Evolutionary conservation across 1,140 invertebrate species (phyloP).

Genomic region (Dufourea novaeangliae): DNA sequence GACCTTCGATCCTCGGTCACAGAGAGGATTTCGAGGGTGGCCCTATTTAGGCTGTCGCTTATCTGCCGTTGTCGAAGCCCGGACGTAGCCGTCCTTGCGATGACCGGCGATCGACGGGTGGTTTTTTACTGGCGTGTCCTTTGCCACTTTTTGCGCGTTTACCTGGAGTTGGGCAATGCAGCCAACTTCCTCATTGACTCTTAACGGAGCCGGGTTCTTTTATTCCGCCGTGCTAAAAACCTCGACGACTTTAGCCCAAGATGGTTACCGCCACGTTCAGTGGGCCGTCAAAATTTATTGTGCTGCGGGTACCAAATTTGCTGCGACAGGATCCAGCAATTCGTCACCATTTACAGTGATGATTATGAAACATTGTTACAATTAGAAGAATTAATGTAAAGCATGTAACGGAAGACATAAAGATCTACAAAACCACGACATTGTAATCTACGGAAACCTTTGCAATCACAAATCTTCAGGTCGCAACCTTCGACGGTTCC

Average conservation of each 20-base stretch:
- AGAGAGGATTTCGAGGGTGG: slow-evolving; percentile 36
- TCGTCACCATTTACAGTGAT: background rate
- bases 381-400: too few species aligned
- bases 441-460: background rate
- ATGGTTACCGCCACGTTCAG: background rate
- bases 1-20: slow-evolving; percentile 66
- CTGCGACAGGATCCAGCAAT: background rate
- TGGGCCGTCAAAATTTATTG: slow-evolving; percentile 16
- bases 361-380: background rate
- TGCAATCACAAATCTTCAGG: background rate
- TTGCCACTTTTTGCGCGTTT: slow-evolving; percentile 42
- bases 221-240: background rate
- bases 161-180: slow-evolving; percentile 70
- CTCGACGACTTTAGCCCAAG: background rate
- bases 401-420: too few species aligned
- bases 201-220: slow-evolving; percentile 53
- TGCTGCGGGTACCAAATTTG: background rate
- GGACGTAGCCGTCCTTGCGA: slow-evolving; percentile 65
- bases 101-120: background rate
- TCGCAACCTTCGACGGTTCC: background rate
- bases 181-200: slow-evolving; percentile 43
- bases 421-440: too few species aligned
- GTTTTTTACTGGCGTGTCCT: slow-evolving; percentile 31
- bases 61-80: slow-evolving; percentile 69
- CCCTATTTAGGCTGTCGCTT: slow-evolving; percentile 48